phyloP scores from a whole-genome alignment of 2,113 vertebrate species.

The Hipposideros armiger region DNA sequence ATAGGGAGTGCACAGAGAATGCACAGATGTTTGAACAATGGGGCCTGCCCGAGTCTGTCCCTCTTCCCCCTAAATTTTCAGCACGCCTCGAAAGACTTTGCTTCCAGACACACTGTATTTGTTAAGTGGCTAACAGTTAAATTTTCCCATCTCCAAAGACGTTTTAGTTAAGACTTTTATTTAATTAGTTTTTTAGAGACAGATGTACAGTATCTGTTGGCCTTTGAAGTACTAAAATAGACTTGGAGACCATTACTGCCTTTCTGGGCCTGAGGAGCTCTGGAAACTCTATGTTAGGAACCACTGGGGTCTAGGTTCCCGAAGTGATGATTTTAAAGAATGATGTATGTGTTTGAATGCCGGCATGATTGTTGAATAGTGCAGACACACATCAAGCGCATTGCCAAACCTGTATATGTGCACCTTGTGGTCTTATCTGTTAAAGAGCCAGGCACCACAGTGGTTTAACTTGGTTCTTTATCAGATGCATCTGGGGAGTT shows the following conservation, averaged over 20 bases:
- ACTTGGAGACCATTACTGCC: neutral
- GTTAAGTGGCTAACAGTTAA: neutral
- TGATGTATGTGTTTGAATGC: neutral
- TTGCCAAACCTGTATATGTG: neutral
- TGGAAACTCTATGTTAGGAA: neutral
- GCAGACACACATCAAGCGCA: fast-evolving
- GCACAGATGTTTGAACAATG: fast-evolving
- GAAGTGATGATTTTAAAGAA: neutral
- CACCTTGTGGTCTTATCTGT: neutral
- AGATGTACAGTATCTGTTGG: neutral
- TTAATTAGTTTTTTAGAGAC: neutral
- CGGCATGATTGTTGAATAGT: neutral
- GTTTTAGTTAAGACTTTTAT: neutral
- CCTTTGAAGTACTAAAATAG: neutral
- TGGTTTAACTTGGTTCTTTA: neutral
- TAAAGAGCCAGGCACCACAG: neutral
- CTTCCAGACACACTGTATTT: neutral
- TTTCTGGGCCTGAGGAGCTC: neutral
- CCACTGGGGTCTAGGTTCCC: neutral
- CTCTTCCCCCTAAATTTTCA: neutral
- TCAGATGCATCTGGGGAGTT: neutral
- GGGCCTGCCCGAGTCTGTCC: neutral
- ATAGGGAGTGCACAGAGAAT: too few species aligned
- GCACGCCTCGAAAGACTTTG: neutral
- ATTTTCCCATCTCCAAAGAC: constrained; percentile 7